These are phyloP conservation scores for Triplophysa dalaica DNA, from an alignment of 2,113 vertebrate genomes.

Conservation along the genomic window DNA sequence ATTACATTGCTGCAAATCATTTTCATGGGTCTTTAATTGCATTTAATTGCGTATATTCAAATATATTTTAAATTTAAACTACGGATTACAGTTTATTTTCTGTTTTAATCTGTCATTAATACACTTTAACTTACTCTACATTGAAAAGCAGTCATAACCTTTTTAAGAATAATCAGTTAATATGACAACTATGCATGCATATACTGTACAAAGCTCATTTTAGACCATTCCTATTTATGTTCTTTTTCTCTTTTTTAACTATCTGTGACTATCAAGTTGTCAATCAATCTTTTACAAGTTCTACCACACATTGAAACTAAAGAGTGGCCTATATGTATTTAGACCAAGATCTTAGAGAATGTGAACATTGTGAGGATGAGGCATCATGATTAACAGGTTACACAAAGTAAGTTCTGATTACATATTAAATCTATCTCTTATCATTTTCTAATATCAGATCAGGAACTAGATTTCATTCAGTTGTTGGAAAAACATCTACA, in stretches of 20 bases:
- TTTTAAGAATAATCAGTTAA: background rate
- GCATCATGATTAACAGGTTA: background rate
- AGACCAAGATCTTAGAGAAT: too few species aligned
- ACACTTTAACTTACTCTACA: background rate
- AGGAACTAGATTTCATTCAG: background rate
- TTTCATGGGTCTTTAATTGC: background rate
- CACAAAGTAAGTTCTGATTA: background rate
- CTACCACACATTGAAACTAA: too few species aligned
- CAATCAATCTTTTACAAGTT: too few species aligned
- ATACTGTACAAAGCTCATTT: background rate
- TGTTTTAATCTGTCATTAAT: background rate
- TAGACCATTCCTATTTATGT: too few species aligned
- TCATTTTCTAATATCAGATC: background rate
- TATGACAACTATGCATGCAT: background rate
- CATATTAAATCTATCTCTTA: too few species aligned
- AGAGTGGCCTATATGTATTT: too few species aligned
- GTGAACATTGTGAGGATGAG: background rate
- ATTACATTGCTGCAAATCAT: background rate
- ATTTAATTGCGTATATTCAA: background rate
- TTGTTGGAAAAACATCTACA: background rate
- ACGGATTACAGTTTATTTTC: too few species aligned
- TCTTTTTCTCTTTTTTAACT: too few species aligned
- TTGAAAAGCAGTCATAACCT: background rate
- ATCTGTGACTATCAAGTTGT: too few species aligned
- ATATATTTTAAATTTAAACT: too few species aligned